Evolutionary conservation across 2,113 vertebrate species (phyloP).

Genomic region (Lagopus muta): DNA sequence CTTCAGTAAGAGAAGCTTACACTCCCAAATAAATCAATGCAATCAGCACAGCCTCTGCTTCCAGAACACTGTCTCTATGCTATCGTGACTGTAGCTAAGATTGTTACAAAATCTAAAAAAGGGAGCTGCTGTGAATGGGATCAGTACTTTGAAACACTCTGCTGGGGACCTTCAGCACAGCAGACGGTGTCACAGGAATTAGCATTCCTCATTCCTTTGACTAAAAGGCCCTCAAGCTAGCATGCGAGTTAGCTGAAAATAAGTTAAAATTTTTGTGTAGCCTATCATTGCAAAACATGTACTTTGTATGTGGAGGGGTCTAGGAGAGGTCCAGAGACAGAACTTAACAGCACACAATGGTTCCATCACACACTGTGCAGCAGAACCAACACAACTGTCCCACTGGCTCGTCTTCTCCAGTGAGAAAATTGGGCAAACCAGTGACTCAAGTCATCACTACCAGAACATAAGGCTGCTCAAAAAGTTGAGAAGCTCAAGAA

Average conservation of each 20-base stretch:
- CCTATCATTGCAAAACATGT: background rate
- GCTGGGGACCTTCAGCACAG: background rate
- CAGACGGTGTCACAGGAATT: background rate
- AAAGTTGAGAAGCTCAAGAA: background rate
- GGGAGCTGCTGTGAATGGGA: accelerated
- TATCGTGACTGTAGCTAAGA: background rate
- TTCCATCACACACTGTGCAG: background rate
- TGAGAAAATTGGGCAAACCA: background rate
- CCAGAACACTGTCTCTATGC: background rate
- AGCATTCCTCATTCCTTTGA: no score
- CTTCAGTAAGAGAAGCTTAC: background rate
- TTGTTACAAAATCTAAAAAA: background rate
- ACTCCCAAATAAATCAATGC: background rate
- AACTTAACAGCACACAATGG: background rate
- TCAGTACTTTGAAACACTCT: background rate
- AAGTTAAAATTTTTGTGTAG: background rate
- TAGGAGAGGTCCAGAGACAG: background rate
- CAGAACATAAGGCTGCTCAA: background rate
- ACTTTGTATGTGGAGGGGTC: accelerated
- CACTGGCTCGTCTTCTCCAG: background rate
- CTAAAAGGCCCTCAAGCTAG: no score
- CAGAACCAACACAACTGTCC: background rate
- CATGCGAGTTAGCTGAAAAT: no score
- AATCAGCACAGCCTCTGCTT: background rate
- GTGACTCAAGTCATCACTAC: background rate